Base-by-base conservation (phyloP, 2,797 vertebrate genomes). In the Acropternis orthonyx region DNA sequence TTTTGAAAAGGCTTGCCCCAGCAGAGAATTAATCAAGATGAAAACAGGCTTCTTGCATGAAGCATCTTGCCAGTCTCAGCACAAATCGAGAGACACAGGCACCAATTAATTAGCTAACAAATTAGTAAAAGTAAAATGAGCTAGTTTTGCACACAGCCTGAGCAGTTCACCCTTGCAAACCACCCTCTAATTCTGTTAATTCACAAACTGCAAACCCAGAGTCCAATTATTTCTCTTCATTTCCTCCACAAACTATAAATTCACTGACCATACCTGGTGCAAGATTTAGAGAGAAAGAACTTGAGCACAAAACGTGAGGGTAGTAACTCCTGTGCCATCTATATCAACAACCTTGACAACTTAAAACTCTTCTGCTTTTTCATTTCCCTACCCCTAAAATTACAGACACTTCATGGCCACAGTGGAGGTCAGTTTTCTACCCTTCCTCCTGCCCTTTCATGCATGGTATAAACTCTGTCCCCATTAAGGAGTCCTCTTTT, bases 81-180 rank as follows among this genome's bases (percentile, higher is more conserved):
- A 85, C 56, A 92, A 92, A 93, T 78, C 59, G 61, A 73, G 36
- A 81, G 67, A 66, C 49, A 23, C 1, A 2, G 41, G 62, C 49
- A 68, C 28, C 81, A 74, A 75, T 89, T 94, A 92, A 91, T 95
- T 93, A 92, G 83, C 75, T 39, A 92, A 85, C 43, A 90, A 93
- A 93, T 85, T 39, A 91, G 61, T 41, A 69, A 44, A 95, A 89
- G 69, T 48, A 78, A 86, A 95, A 88, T 37, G 49, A 87, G 90
- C 79, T 84, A 49, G 69, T 21, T 86, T 56, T 90, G 71, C 85
- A 62, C 56, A 36, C 7, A 89, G 74, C 44, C 66, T 51, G 39
- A 88, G 66, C 80, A 80, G 76, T 63, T 96, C 9, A 26, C 41
- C 59, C 75, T 74, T 74, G 46, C 74, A 84, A 94, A 74, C 44